Evolutionary conservation across 2,113 vertebrate species (phyloP), one percentile per base, ranked within the genome.

Genomic region (Climacteris rufus): DNA sequence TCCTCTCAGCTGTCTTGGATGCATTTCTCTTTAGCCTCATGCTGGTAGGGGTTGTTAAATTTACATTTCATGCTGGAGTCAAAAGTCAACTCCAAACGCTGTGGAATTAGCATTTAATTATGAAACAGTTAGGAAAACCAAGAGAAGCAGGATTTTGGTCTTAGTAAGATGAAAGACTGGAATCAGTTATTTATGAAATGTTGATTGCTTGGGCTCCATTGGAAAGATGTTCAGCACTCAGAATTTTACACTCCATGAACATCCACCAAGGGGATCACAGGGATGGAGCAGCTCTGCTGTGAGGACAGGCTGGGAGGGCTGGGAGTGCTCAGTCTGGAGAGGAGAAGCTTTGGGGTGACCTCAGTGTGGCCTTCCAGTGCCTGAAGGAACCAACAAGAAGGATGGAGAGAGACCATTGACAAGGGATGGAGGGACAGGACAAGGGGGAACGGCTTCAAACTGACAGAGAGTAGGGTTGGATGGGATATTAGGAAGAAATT

Each of bases 401-500:
- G 0, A 2, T 22, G 37, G 72, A 27, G 53, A 59, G 37, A 50
- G 31, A 66, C 0, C 21, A 4, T 1, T 19, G 6, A 1, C 20
- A 17, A 3, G 21, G 31, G 7, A 1, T 66, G 28, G 35, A 50
- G 56, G 1, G 35, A 19, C 21, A 49, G 44, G 44, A 33, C 27
- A 39, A 22, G 5, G 16, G 54, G 8, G 39, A 59, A 52, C 3
- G 22, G 21, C 5, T 52, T 76, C 53, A 22, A 1, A 68, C 17
- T 27, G 1, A 2, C 0, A 68, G 21, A 2, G 5, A 13, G 1
- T 0, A 2, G 3, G 19, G 2, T 35, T 9, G 18, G 45, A 10
- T 69, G 0, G 19, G 54, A 61, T 33, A 9, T 9, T 39, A 12
- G 64, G 54, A 0, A 7, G 0, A 0, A 68, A 77, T 69, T 1